phyloP scores from a whole-genome alignment of 2,797 vertebrate genomes.

The Neopelma chrysocephalum region DNA sequence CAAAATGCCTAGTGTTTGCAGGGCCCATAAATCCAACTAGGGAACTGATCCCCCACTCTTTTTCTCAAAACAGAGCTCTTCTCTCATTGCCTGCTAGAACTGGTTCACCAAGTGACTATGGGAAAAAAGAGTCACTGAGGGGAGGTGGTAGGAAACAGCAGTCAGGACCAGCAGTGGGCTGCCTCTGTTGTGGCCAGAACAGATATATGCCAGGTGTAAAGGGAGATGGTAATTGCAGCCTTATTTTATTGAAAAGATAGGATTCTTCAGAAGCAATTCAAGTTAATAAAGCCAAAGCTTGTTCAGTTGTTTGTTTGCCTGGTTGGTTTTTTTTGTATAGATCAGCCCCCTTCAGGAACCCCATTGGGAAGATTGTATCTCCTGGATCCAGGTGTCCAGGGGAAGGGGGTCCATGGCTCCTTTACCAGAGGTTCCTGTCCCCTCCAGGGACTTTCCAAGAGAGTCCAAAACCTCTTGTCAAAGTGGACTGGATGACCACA shows the following conservation, averaged over 20 bases:
- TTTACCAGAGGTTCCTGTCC: background rate
- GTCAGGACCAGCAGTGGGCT: background rate
- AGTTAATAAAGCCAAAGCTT: background rate
- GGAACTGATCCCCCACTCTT: background rate
- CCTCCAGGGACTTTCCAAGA: background rate
- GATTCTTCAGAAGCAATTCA: background rate
- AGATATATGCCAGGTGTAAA: background rate
- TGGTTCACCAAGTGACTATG: background rate
- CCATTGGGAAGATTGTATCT: rapidly evolving
- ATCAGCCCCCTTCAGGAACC: background rate
- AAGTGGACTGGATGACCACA: background rate
- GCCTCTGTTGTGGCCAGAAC: background rate
- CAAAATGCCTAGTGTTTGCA: background rate
- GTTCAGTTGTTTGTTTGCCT: background rate
- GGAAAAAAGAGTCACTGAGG: background rate
- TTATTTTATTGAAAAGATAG: background rate
- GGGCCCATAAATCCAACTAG: background rate
- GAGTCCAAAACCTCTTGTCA: background rate
- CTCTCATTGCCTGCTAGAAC: background rate
- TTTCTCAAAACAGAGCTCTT: background rate
- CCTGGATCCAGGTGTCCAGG: background rate
- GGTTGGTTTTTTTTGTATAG: background rate
- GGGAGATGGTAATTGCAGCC: background rate
- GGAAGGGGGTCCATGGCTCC: background rate
- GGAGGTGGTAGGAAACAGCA: background rate